Base-by-base conservation (phyloP, 2,888 invertebrate genomes). In the Patella ulyssiponensis region DNA sequence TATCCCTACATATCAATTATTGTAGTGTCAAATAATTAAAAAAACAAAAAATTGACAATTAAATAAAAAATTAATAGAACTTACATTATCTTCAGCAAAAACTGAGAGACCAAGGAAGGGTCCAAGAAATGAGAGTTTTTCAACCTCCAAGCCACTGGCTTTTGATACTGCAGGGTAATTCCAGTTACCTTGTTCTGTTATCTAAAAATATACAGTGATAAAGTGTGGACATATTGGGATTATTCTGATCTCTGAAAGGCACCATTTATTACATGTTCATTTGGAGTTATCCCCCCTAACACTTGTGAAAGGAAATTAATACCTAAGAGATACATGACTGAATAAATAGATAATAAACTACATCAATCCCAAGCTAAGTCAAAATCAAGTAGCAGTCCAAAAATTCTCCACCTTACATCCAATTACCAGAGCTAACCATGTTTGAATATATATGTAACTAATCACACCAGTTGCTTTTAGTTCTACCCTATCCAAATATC, bases 71-170 rank as follows among this genome's bases (percentile, higher is more conserved):
- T n/a, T 20, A 44, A 33, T 53, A 52, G 23, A 70, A 87, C 91
- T 89, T 82, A 92, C 96, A 91, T 96, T 96, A 91, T 98, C 98
- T 90, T 98, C 98, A 58, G 96, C 97, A 91, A 98, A 97, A 2
- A 98, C 94, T 0, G 98, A 98, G 0, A 98, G 94, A 14, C 95
- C 95, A 82, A 99, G 94, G 92, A 99, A 98, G 0, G 98, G 97
- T 20, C 98, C 98, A 11, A 99, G 94, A 90, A 95, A 97, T 77
- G 97, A 96, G 72, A 95, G 94, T 75, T 95, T 94, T 0, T 96
- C 95, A 78, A 98, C 93, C 92, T 99, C 98, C 69, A 97, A 93
- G 0, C 98, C 98, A 0, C 94, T 94, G 9, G 95, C 95, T 1
- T 94, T 94, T 1, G 96, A 95, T 84, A 95, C 94, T 1, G 95